phyloP scores from a whole-genome alignment of 2,113 vertebrate genomes.

The Gymnarchus niloticus region DNA sequence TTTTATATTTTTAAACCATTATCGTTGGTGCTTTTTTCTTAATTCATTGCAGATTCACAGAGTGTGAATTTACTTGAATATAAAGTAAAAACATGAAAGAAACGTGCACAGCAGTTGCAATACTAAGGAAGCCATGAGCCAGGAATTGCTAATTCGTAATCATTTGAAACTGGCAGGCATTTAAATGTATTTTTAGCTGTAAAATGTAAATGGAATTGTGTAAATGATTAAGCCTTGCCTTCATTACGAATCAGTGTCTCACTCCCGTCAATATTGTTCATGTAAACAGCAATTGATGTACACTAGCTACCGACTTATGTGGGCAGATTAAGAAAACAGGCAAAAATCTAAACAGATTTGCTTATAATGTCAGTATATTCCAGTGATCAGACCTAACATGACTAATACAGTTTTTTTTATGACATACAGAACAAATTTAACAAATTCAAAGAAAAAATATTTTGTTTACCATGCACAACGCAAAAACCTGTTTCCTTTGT shows the following conservation, averaged over 20 bases:
- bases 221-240: not conserved
- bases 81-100: too few species aligned
- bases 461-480: too few species aligned
- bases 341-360: not conserved
- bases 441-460: too few species aligned
- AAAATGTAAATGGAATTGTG: constrained; percentile 1
- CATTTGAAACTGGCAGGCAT: constrained; percentile 8
- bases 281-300: not conserved
- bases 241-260: not conserved
- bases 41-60: not conserved
- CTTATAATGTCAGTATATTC: too few species aligned
- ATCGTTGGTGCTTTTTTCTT: not conserved
- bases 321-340: not conserved
- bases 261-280: not conserved
- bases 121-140: constrained; percentile 28
- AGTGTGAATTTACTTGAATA: too few species aligned
- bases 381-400: too few species aligned
- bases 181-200: not conserved
- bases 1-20: not conserved
- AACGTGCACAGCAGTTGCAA: constrained; percentile 20
- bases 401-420: too few species aligned
- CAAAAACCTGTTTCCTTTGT: too few species aligned
- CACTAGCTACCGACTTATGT: not conserved
- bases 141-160: constrained; percentile 37
- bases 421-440: too few species aligned